A percentile compares a stretch with the other conserved stretches of the same genome.
Conservation (phyloP, 2,113 vertebrate genomes). For the Dasypus novemcinctus region DNA sequence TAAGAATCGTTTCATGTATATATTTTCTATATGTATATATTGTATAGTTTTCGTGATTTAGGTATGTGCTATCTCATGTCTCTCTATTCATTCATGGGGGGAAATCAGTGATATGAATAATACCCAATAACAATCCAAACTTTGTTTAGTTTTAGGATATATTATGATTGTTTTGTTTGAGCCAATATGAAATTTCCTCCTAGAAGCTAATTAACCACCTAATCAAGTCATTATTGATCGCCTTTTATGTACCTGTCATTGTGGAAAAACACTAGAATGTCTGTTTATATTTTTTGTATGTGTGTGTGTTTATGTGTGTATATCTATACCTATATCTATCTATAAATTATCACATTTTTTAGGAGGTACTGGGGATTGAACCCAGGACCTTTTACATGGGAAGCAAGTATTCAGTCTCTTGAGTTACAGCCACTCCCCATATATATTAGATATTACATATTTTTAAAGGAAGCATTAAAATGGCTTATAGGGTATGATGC, state of each 20-base stretch:
- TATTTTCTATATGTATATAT: neutral
- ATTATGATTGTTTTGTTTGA: constrained; percentile 38
- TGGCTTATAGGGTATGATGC: neutral
- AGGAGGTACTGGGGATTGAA: too few species aligned
- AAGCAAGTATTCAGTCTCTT: too few species aligned
- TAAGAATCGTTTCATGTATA: neutral
- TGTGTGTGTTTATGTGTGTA: too few species aligned
- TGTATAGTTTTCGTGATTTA: constrained; percentile 40
- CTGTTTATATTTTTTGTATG: neutral
- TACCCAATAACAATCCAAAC: constrained; percentile 12
- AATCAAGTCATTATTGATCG: constrained; percentile 54
- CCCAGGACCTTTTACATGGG: too few species aligned
- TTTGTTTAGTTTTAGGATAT: constrained; percentile 26
- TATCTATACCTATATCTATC: too few species aligned
- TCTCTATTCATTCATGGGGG: neutral
- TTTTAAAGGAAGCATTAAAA: constrained; percentile 49
- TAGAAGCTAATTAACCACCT: constrained; percentile 31
- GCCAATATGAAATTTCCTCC: constrained; percentile 30
- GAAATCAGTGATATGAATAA: neutral
- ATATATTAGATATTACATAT: neutral
- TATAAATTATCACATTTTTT: too few species aligned
- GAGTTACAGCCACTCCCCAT: too few species aligned
- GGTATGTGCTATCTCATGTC: neutral
- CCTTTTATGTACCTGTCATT: neutral
- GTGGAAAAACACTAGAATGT: neutral